Base-by-base conservation (phyloP, 2,888 invertebrate species). In the Drosophila kuntzei region DNA sequence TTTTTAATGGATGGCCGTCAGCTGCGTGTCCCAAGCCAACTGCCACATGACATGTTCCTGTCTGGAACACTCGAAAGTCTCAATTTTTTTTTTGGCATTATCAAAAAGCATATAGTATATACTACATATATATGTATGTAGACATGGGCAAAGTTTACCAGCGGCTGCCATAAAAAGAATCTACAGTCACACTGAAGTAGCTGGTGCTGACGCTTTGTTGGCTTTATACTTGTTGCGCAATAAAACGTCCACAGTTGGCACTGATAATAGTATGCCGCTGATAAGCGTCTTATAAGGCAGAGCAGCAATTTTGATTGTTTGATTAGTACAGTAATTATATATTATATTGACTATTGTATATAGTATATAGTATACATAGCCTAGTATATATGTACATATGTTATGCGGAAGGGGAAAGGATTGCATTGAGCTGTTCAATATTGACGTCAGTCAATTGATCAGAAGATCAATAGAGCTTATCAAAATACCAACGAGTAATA, bases 161-260 rank as follows among this genome's bases (percentile, higher is more conserved):
- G 22, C 18, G 50, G 51, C 25, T 8, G 37, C 51, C 54, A 62
- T 73, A 68, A 69, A 71, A 44, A 57, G 72, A 57, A 54, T 46
- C 47, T 36, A 57, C 22, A 44, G 39, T 18, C 37, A 43, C 51
- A 62, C 67, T 79, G 76, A 65, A 66, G 73, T 70, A 68, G 76
- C 76, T 46, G 43, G 51, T 14, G 54, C 54, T 32, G 54, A 49
- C 65, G 55, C 43, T 50, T 54, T 59, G 63, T 36, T 47, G 57
- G 44, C 69, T 60, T 51, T 51, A 32, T 47, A 44, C 59, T 32
- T 53, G 71, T 83, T 87, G 81, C 79, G 87, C 72, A 73, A 85
- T 63, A 60, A 70, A 80, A 43, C 64, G 63, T 55, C 75, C 74
- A 53, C 74, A 47, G 58, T 71, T 80, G 59, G 46, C 43, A 59